Conservation (phyloP, 23 tunicate species). For the Trididemnum clinides region DNA sequence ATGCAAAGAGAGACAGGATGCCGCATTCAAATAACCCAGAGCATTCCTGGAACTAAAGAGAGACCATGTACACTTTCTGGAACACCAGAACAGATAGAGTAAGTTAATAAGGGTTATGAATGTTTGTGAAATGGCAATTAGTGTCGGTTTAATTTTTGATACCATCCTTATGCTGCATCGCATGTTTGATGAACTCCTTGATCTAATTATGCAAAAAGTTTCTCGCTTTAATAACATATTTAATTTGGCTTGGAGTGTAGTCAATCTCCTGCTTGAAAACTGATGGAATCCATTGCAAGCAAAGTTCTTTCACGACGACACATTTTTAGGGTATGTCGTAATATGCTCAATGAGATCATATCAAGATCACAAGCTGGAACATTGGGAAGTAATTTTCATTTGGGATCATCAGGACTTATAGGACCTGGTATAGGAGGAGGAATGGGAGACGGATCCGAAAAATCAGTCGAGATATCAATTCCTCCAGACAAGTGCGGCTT, state of each 20-base stretch:
- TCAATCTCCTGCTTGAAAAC: no score
- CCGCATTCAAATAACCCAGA: slow-evolving; percentile 91
- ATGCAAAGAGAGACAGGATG: slow-evolving; percentile 97
- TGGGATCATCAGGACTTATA: slow-evolving; percentile 24
- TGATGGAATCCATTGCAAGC: no score
- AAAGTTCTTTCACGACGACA: no score
- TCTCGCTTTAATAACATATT: no score
- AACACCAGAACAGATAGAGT: slow-evolving; percentile 91
- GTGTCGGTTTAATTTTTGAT: no score
- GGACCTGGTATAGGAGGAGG: slow-evolving; percentile 17
- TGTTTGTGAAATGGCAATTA: no score
- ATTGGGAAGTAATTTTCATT: slow-evolving; percentile 47
- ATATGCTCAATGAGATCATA: slow-evolving; percentile 74
- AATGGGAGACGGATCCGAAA: slow-evolving; percentile 42
- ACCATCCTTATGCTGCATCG: no score
- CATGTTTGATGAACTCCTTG: no score
- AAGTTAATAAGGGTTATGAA: no score
- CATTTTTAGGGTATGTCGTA: slow-evolving; percentile 63
- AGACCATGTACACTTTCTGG: slow-evolving; percentile 97
- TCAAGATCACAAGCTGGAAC: slow-evolving; percentile 80
- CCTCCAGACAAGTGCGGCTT: slow-evolving; percentile 99
- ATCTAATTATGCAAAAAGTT: no score
- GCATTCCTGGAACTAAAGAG: slow-evolving; percentile 85
- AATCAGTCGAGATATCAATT: slow-evolving; percentile 55
- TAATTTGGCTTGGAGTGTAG: no score